Evolutionary conservation across 2,113 vertebrate genomes (phyloP).

Genomic region (Dicaeum eximium): DNA sequence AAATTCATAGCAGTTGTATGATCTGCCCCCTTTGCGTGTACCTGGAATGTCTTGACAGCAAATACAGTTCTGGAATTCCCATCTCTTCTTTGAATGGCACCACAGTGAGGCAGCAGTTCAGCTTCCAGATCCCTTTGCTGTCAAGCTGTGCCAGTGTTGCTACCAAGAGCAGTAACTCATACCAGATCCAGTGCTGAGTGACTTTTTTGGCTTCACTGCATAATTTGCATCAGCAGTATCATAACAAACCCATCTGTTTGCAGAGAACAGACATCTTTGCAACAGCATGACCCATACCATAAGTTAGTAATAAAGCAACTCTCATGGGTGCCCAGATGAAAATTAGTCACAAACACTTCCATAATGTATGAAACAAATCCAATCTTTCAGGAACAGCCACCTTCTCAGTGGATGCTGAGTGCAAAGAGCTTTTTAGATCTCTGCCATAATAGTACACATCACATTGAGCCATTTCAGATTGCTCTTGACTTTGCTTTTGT

Average conservation of each 20-base stretch:
- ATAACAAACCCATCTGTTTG: background rate
- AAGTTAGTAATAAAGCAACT: background rate
- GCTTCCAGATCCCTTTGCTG: rapidly evolving
- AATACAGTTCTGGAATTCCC: rapidly evolving
- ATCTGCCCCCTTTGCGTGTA: background rate
- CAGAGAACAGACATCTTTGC: background rate
- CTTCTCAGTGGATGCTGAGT: background rate
- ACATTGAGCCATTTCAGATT: background rate
- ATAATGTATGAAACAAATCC: background rate
- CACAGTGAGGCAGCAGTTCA: background rate
- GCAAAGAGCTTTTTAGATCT: background rate
- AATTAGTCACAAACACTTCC: background rate
- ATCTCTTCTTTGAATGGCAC: rapidly evolving
- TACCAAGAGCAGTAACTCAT: background rate
- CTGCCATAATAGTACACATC: background rate
- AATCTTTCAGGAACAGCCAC: background rate
- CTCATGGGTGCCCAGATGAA: background rate
- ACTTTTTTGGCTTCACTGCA: background rate
- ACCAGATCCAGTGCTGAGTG: background rate
- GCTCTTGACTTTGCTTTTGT: background rate
- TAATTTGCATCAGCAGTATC: background rate
- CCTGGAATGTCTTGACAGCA: background rate
- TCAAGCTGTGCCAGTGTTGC: background rate
- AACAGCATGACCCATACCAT: background rate
- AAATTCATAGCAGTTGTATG: background rate